phyloP scores from a whole-genome alignment of 2,888 invertebrate species.

The Octonoba sinensis region DNA sequence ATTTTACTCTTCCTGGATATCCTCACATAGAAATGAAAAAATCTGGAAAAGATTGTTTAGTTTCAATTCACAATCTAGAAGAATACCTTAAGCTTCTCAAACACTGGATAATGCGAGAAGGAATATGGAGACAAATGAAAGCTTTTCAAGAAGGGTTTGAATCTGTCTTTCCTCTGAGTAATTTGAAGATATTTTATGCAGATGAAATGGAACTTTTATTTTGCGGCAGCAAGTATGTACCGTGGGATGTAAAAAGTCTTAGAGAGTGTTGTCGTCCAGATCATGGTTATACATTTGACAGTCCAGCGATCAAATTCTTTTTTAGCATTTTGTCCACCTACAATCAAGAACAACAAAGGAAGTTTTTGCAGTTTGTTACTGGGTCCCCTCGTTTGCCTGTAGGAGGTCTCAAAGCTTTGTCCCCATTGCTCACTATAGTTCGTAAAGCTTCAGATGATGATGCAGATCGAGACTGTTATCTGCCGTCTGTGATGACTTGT shows the following conservation, averaged over 20 bases:
- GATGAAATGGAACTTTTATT: slow-evolving; percentile 80
- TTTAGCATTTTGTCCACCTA: slow-evolving; percentile 93
- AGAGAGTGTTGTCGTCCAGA: slow-evolving; percentile 96
- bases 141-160: slow-evolving; percentile 97
- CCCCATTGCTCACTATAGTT: slow-evolving; percentile 96
- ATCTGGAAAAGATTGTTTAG: slow-evolving; percentile 89
- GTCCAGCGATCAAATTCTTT: slow-evolving; percentile 91
- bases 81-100: slow-evolving; percentile 86
- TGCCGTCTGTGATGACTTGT: slow-evolving; percentile 99
- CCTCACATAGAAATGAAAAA: slow-evolving; percentile 91
- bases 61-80: slow-evolving; percentile 94
- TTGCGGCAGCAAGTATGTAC: slow-evolving; percentile 72
- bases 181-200: slow-evolving; percentile 93
- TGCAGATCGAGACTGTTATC: slow-evolving; percentile 92
- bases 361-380: slow-evolving; percentile 98
- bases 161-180: slow-evolving; percentile 90
- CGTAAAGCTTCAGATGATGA: slow-evolving; percentile 93
- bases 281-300: slow-evolving; percentile 97
- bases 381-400: slow-evolving; percentile 98
- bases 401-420: slow-evolving; percentile 95
- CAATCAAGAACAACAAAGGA: slow-evolving; percentile 88
- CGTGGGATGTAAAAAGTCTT: slow-evolving; percentile 89
- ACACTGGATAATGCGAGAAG: slow-evolving; percentile 95
- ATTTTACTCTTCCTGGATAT: slow-evolving; percentile 95
- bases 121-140: slow-evolving; percentile 95